These are phyloP conservation scores for Chaetura pelagica DNA, from an alignment of 2,113 vertebrate genomes.

Conservation along the genomic window DNA sequence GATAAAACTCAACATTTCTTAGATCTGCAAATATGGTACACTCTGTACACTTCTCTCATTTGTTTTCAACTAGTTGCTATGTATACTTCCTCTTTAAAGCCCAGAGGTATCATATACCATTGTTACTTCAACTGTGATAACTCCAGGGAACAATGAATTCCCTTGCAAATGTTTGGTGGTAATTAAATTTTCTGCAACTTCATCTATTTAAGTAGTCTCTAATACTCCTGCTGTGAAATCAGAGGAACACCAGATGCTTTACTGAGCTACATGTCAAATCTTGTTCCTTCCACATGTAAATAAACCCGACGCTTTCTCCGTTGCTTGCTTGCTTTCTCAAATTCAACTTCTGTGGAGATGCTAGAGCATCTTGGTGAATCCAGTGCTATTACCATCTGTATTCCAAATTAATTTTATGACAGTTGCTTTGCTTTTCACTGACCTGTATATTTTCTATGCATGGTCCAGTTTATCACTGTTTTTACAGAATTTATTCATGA, in stretches of 20 bases:
- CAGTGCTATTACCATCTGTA: not conserved
- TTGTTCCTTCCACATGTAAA: not conserved
- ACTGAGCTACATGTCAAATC: not conserved
- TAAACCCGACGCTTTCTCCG: not conserved
- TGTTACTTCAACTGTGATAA: not conserved
- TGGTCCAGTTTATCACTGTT: not conserved
- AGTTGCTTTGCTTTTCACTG: conserved; percentile 3
- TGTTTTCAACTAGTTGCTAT: not conserved
- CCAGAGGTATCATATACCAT: not conserved
- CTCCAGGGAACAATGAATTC: conserved; percentile 37
- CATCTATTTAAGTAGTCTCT: conserved; percentile 33
- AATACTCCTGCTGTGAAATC: conserved; percentile 32
- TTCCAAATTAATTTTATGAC: not conserved
- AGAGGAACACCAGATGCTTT: conserved; percentile 31
- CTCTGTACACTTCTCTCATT: not conserved
- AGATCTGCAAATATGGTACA: not conserved
- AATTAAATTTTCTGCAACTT: conserved; percentile 42
- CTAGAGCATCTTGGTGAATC: not conserved
- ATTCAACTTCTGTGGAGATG: not conserved
- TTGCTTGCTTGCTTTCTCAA: not conserved
- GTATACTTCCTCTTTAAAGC: not conserved
- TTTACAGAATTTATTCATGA: not conserved
- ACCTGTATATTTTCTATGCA: not conserved
- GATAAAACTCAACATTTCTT: not conserved
- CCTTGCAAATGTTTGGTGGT: not conserved